A percentile compares a stretch with the other conserved stretches of the same genome.
These are phyloP conservation scores for Porites divaricata DNA, from an alignment of 92 coral and sea anemone species.

Conservation along the genomic window DNA sequence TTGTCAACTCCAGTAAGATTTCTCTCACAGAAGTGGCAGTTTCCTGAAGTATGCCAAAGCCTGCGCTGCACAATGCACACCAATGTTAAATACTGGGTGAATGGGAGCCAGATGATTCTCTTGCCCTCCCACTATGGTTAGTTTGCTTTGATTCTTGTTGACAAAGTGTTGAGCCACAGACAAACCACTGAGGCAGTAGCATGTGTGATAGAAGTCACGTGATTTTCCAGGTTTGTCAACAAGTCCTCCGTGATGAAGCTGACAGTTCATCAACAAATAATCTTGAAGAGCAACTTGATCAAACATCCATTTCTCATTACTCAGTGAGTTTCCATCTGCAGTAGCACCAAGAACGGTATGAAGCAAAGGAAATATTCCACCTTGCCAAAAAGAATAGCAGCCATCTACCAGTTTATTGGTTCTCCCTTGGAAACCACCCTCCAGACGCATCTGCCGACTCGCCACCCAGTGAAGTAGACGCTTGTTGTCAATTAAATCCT, in stretches of 20 bases:
- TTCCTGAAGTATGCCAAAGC: constrained; percentile 78
- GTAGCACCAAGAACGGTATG: constrained; percentile 82
- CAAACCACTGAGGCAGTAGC: constrained; percentile 95
- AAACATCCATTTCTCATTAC: constrained; percentile 94
- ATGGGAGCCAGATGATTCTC: constrained; percentile 80
- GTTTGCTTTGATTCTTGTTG: constrained; percentile 69
- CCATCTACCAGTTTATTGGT: constrained; percentile 99
- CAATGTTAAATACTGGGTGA: constrained; percentile 90
- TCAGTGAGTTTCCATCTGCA: constrained; percentile 60
- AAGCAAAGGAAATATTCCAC: constrained; percentile 93
- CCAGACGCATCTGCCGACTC: constrained; percentile 91
- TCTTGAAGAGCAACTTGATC: constrained; percentile 94
- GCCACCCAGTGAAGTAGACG: constrained; percentile 85
- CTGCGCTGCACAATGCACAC: constrained; percentile 80
- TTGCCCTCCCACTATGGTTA: constrained; percentile 75
- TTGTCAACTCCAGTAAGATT: not conserved
- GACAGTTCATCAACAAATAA: constrained; percentile 89
- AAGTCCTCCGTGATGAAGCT: constrained; percentile 89
- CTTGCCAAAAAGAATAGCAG: constrained; percentile 99
- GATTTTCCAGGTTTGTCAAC: constrained; percentile 98
- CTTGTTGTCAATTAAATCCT: constrained; percentile 71
- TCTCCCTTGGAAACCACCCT: constrained; percentile 98
- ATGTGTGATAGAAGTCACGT: constrained; percentile 96
- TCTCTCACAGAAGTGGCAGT: constrained; percentile 58
- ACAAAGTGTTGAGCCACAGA: constrained; percentile 96